Conservation (phyloP, 2,888 invertebrate species). For the Drosophila recens region DNA sequence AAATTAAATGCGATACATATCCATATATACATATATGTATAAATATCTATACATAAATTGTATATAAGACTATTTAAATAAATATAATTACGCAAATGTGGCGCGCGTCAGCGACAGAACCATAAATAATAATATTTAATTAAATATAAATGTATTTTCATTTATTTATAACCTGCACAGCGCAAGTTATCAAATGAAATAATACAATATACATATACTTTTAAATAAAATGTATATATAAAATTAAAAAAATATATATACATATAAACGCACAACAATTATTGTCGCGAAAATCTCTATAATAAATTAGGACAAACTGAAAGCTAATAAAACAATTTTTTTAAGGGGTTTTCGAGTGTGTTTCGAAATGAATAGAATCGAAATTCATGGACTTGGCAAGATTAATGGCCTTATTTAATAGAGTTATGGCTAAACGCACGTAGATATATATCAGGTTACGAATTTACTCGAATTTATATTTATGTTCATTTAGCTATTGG, state of each 20-base stretch:
- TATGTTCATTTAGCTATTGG: neutral
- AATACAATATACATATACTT: conserved; percentile 30
- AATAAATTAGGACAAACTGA: conserved; percentile 23
- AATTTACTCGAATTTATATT: neutral
- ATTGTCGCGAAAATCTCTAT: conserved; percentile 21
- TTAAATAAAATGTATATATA: conserved; percentile 13
- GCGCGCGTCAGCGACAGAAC: conserved; percentile 41
- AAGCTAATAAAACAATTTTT: conserved; percentile 26
- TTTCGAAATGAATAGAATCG: conserved; percentile 57
- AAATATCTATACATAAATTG: conserved; percentile 1
- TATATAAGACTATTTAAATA: conserved; percentile 59
- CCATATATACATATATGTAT: conserved; percentile 15
- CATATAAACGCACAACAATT: conserved; percentile 1
- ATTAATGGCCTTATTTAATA: conserved; percentile 63
- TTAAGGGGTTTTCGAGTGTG: neutral
- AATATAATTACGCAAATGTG: conserved; percentile 70
- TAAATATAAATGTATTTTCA: conserved; percentile 71
- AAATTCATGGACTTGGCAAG: conserved; percentile 51
- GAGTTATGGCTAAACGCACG: conserved; percentile 57
- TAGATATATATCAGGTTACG: conserved; percentile 13
- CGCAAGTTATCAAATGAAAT: conserved; percentile 46
- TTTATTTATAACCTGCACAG: conserved; percentile 55
- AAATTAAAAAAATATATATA: conserved; percentile 7
- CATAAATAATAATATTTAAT: conserved; percentile 80
- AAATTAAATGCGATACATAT: conserved; percentile 53